Evolutionary conservation across 1,140 invertebrate species (phyloP), one percentile per base, ranked within the genome.

Genomic region (Tetramorium alpestre): DNA sequence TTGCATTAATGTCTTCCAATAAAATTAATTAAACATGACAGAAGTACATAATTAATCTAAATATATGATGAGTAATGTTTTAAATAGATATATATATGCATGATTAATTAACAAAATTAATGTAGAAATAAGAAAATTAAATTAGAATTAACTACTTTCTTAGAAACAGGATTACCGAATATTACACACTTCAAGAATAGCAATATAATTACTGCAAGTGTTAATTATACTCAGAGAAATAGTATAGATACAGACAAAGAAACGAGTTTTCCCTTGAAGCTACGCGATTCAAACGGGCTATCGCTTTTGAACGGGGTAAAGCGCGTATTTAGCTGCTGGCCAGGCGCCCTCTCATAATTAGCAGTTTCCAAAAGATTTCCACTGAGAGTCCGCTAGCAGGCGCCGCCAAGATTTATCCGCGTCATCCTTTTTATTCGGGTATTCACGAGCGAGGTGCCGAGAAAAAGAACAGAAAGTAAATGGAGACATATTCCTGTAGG

Each of bases 401-500:
- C 49, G 49, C 44, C 73, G 56, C 47, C 41, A 90, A 85, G 88
- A 90, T 90, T 90, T 90, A 90, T 87, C 38, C 51, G 49, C 41
- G 54, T 77, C 86, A 85, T 90, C 67, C 75, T 69, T 89, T 88
- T 85, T 87, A 82, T 85, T 81, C 72, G 58, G 73, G 51, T 77
- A 85, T 87, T 85, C 89, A 60, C 58, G 76, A 70, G 77, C n/a
- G 81, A 81, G 60, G 54, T 69, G 51, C 70, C 38, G 77, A 58
- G 56, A 88, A 85, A 82, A 73, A 77, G 38, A 80, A 77, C 56
- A 75, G 86, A 86, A 86, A 60, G 85, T 88, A 90, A 86, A 91
- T 84, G 87, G 89, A 90, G 87, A 86, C 82, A 90, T 90, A 90
- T 90, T 81, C 70, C 82, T 78, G 77, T 86, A 90, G 80, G 49